Evolutionary conservation across 2,888 invertebrate genomes (phyloP), one percentile per base, ranked within the genome.

Genomic region (Plebejus argus): DNA sequence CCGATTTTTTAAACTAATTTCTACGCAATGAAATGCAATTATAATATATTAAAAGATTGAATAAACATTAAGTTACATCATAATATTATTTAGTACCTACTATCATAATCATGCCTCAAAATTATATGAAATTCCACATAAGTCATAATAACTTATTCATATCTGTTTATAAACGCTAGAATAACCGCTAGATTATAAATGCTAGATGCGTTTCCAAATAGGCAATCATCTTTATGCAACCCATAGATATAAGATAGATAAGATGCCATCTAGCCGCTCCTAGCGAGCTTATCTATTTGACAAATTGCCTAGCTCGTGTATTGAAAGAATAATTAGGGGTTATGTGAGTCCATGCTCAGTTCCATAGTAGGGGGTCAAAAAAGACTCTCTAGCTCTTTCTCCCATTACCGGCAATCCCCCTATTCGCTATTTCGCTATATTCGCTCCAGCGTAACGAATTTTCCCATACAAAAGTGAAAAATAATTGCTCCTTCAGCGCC

Each of bases 211-310:
- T 66, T 66, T 20, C 66, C 28, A 66, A 66, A 66, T 66, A 18
- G 5, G 66, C 28, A 28, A 2, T 3, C 70, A 35, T 53, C 20
- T 71, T 71, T 56, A 71, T 70, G 71, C 70, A 77, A 53, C 56
- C 33, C 28, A 74, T 53, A 49, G 49, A 49, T 20, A 72, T 58
- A 77, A 71, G 15, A 56, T 12, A 23, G 35, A 74, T 70, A 18
- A 61, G 77, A 79, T 78, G 75, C n/a, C 70, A 78, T 78, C 78
- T 58, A 70, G 56, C 39, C 61, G 53, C 77, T 77, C 74, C 78
- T 61, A 78, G 72, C 70, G 78, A 23, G 81, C 80, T 79, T 81
- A 81, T 81, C 81, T 77, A 33, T n/a, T 18, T 79, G 81, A 79
- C 81, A 81, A 80, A 81, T 81, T 80, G 78, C 78, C 61, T 71